A percentile compares a stretch with the other conserved stretches of the same genome.
phyloP scores from a whole-genome alignment of 2,888 invertebrate species.

The Pseudanteris insignis region DNA sequence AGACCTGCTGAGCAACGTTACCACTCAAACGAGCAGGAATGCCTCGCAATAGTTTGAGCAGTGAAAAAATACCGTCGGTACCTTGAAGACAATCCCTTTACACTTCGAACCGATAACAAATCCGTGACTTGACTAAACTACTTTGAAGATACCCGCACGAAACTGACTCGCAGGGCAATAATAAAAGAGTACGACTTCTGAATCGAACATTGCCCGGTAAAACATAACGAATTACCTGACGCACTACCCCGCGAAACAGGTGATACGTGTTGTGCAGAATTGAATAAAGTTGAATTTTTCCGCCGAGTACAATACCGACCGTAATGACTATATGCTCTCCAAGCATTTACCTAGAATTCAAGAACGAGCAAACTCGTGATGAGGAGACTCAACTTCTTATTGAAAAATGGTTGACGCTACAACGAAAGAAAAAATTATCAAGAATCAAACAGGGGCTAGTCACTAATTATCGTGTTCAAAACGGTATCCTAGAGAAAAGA shows the following conservation, averaged over 20 bases:
- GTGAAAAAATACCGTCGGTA: slow-evolving; percentile 20
- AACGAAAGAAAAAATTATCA: not conserved
- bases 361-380: not conserved
- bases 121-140: slow-evolving; percentile 6
- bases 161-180: slow-evolving; percentile 7
- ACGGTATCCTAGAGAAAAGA: no score
- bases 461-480: no score
- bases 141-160: not conserved
- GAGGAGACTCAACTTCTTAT: no score
- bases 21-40: slow-evolving; percentile 26
- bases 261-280: not conserved
- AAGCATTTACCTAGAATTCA: not conserved
- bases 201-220: slow-evolving; percentile 24
- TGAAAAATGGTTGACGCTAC: no score
- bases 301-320: not conserved
- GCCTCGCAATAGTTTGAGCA: slow-evolving; percentile 21
- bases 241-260: slow-evolving; percentile 10
- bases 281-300: not conserved
- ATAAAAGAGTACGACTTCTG: not conserved
- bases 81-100: slow-evolving; percentile 22
- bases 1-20: slow-evolving; percentile 15
- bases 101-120: not conserved
- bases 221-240: slow-evolving; percentile 8
- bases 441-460: not conserved
- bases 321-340: not conserved